Conservation (phyloP, 2,113 vertebrate species). For the Hiodon tergisus region DNA sequence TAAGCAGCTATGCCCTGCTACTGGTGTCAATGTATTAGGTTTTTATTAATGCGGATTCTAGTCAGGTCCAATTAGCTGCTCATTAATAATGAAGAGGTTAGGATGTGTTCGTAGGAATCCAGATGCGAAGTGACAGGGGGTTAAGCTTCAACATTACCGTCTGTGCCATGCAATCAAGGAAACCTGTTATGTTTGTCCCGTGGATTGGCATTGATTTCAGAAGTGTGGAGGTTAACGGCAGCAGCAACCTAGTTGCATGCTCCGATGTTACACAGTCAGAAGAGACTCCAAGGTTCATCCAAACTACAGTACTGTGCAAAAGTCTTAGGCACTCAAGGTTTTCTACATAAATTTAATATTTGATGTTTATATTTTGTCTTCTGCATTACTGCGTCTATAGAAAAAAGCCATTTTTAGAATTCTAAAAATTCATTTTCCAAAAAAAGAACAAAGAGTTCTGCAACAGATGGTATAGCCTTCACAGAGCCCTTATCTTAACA, state of each 20-base stretch:
- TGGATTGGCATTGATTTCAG: too few species aligned
- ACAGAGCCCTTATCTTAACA: too few species aligned
- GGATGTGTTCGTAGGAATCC: not conserved
- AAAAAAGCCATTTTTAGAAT: too few species aligned
- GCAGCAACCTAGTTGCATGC: not conserved
- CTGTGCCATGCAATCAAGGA: conserved; percentile 1
- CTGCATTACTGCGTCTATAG: too few species aligned
- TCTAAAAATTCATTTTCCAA: too few species aligned
- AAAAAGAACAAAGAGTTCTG: too few species aligned
- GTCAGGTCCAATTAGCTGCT: conserved; percentile 6
- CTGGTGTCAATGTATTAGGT: not conserved
- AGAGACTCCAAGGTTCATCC: not conserved
- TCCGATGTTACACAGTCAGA: not conserved
- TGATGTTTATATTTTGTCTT: too few species aligned
- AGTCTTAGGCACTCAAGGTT: too few species aligned
- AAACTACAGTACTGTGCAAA: too few species aligned
- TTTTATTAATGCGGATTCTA: not conserved
- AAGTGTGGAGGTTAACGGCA: not conserved
- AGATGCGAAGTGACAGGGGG: conserved; percentile 8
- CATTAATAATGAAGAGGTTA: conserved; percentile 8
- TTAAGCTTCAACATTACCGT: not conserved
- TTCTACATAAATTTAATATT: too few species aligned
- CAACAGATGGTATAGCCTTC: too few species aligned
- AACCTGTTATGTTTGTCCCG: not conserved
- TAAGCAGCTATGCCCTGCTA: not conserved